A percentile compares a stretch with the other conserved stretches of the same genome.
Evolutionary conservation across 2,888 invertebrate species (phyloP).

Genomic region (Barypeithes pellucidus): DNA sequence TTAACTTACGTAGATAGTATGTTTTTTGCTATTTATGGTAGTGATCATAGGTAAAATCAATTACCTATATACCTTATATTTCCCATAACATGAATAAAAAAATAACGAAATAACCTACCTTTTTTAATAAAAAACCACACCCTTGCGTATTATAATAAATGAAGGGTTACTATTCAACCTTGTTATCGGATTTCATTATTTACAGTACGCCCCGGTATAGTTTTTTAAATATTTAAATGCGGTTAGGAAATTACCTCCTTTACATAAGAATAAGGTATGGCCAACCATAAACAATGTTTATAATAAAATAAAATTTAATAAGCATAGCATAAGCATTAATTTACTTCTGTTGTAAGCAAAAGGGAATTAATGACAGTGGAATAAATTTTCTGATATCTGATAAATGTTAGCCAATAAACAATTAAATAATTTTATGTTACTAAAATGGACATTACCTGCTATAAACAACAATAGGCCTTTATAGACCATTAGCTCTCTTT

Average conservation of each 20-base stretch:
- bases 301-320: background rate
- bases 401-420: background rate
- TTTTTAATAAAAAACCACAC: too few relatives aligned
- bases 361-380: background rate
- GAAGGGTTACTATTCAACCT: too few relatives aligned
- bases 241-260: background rate
- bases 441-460: too few relatives aligned
- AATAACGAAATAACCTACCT: too few relatives aligned
- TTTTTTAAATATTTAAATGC: background rate
- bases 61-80: background rate
- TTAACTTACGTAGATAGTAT: too few relatives aligned
- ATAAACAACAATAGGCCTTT: background rate
- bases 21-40: too few relatives aligned
- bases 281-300: background rate
- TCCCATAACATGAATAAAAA: too few relatives aligned
- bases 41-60: too few relatives aligned
- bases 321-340: background rate
- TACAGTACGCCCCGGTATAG: constrained; percentile 6
- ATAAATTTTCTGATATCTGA: background rate
- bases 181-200: background rate
- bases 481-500: too few relatives aligned
- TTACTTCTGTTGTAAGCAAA: background rate
- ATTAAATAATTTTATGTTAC: too few relatives aligned
- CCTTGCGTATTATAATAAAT: too few relatives aligned
- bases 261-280: constrained; percentile 5